Base-by-base conservation (phyloP, 2,113 vertebrate species). In the Malurus melanocephalus region DNA sequence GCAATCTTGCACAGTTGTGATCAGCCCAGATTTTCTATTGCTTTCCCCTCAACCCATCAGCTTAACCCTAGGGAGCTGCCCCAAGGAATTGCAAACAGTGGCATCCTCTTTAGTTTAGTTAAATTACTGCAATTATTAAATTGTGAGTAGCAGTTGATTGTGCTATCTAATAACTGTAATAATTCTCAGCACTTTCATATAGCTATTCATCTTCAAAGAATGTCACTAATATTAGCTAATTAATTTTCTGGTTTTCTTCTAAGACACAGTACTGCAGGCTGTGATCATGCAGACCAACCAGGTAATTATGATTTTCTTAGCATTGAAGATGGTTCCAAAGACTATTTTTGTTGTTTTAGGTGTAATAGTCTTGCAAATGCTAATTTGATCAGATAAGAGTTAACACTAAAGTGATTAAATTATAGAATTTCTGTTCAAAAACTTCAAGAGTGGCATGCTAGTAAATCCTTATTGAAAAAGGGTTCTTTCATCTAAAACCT, bases 321-420 rank as follows among this genome's bases (percentile, higher is more conserved):
- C 69, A 90, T 43, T 88, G 68, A 94, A 94, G 69, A 92, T 77
- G 67, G 72, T 85, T 79, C 57, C 62, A 48, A 90, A 93, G 66
- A 65, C 30, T 82, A 10, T 68, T 92, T 93, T 93, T 75, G 49
- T 82, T 89, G 86, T 86, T 88, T 90, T 87, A 87, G 85, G 78
- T 85, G 65, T 48, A 90, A 35, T 49, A 90, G 40, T 49, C 62
- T 93, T 85, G 40, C 45, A 94, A 93, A 93, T 96, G 69, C 12
- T 95, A 93, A 96, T 95, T 94, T 85, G 38, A 92, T 84, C 60
- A 75, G 79, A 92, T 94, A 89, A 80, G 55, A 80, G 52, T 67
- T 82, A 87, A 85, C 23, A 33, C 52, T 48, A 14, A 93, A 94
- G 49, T 60, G 55, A 93, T 94, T 87, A 82, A 94, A 84, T 46